A percentile compares a stretch with the other conserved stretches of the same genome.
Evolutionary conservation across 1,140 invertebrate species (phyloP).

Genomic region (Magallana angulata): DNA sequence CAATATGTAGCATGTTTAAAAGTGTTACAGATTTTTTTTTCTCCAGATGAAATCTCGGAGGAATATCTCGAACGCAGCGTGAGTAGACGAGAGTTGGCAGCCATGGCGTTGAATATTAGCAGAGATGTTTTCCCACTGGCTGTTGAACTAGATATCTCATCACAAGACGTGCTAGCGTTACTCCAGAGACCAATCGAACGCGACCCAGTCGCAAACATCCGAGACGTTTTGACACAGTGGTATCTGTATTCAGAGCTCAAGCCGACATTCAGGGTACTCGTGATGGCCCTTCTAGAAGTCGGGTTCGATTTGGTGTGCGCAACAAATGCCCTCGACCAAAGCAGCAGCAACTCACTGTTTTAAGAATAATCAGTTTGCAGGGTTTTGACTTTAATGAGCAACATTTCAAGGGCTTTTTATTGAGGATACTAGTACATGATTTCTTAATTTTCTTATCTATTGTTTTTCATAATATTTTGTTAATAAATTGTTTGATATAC

Average conservation of each 20-base stretch:
- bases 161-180: neutral
- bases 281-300: neutral
- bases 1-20: too few relatives aligned
- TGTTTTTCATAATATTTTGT: too few relatives aligned
- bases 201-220: neutral
- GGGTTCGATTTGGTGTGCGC: neutral
- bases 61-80: slow-evolving; percentile 10
- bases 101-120: neutral
- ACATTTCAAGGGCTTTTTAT: too few relatives aligned
- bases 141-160: slow-evolving; percentile 32
- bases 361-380: neutral
- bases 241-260: slow-evolving; percentile 28
- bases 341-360: neutral
- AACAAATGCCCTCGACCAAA: slow-evolving; percentile 1
- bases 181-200: slow-evolving; percentile 21
- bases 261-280: neutral
- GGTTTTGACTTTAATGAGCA: too few relatives aligned
- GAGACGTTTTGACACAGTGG: slow-evolving; percentile 1
- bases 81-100: slow-evolving; percentile 21
- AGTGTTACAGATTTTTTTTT: neutral
- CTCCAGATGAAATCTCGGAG: neutral
- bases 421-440: too few relatives aligned
- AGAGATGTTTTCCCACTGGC: slow-evolving; percentile 13
- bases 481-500: too few relatives aligned
- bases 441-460: too few relatives aligned